Evolutionary conservation across 2,797 vertebrate species (phyloP).

Genomic region (Monodelphis domestica): DNA sequence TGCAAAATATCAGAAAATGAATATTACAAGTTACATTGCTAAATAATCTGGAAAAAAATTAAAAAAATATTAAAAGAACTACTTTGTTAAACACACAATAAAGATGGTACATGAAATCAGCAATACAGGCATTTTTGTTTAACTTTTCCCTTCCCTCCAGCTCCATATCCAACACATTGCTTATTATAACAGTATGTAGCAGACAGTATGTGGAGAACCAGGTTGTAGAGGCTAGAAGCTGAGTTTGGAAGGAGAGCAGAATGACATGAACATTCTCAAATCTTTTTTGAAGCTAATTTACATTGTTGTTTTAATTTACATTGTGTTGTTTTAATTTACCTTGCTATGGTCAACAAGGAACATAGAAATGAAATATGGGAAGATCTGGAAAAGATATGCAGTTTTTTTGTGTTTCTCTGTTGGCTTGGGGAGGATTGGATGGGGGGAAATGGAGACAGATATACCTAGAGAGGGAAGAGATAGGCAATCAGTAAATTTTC

Average conservation of each 20-base stretch:
- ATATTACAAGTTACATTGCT: too few species aligned
- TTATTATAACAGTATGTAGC: background rate
- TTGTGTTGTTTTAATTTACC: conserved; percentile 6
- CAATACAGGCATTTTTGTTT: background rate
- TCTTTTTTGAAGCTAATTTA: background rate
- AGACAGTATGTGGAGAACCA: background rate
- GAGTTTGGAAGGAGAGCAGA: background rate
- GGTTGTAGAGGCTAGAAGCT: background rate
- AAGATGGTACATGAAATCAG: background rate
- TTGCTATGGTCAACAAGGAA: conserved; percentile 16
- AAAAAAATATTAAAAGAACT: too few species aligned
- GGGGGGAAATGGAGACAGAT: conserved; percentile 70
- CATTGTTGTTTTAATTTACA: conserved; percentile 4
- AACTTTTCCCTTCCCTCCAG: background rate
- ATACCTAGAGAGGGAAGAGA: conserved; percentile 70
- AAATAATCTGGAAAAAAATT: too few species aligned
- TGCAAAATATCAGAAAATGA: too few species aligned
- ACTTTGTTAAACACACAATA: background rate
- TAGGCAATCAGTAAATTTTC: conserved; percentile 44
- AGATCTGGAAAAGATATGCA: conserved; percentile 10
- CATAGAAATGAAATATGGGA: conserved; percentile 5
- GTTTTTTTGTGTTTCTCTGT: background rate
- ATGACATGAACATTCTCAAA: background rate
- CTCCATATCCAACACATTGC: background rate
- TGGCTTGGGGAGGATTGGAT: conserved; percentile 70